Evolutionary conservation across 37 sponge, comb jelly and placozoan genomes (phyloP).

Genomic region (Spongia lamella): DNA sequence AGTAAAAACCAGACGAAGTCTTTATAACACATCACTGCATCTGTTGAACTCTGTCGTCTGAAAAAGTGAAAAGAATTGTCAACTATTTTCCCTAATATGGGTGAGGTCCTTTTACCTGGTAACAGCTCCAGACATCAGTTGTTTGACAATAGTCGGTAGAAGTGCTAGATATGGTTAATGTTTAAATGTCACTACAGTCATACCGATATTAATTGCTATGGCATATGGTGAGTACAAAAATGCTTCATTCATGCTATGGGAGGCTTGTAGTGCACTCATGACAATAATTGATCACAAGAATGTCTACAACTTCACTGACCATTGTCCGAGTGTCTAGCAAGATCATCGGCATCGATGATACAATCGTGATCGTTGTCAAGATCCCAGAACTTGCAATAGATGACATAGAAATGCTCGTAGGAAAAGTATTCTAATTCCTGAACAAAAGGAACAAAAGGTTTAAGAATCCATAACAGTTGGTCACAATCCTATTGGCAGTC

Average conservation of each 20-base stretch:
- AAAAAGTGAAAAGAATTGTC: not conserved
- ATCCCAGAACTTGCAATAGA: constrained; percentile 99
- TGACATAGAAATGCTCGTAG: constrained; percentile 99
- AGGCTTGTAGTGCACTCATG: too few relatives aligned
- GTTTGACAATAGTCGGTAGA: constrained; percentile 51
- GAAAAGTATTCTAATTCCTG: constrained; percentile 84
- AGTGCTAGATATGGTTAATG: constrained; percentile 61
- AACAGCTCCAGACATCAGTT: constrained; percentile 78
- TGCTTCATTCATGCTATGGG: too few relatives aligned
- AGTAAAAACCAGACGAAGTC: constrained; percentile 97
- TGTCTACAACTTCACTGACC: constrained; percentile 29
- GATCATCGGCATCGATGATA: constrained; percentile 78
- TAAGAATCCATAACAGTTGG: too few relatives aligned
- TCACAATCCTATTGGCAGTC: too few relatives aligned
- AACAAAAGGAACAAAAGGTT: not conserved
- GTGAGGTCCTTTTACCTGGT: constrained; percentile 36
- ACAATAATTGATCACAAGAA: too few relatives aligned
- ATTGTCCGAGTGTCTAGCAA: constrained; percentile 78
- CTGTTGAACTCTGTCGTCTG: not conserved
- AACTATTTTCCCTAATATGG: not conserved
- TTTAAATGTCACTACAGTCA: too few relatives aligned
- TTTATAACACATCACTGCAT: constrained; percentile 76
- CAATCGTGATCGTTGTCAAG: constrained; percentile 94
- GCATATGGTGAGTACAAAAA: too few relatives aligned
- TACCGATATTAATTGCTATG: too few relatives aligned